Evolutionary conservation across 2,888 invertebrate species (phyloP).

Genomic region (Strigamia crassipes): DNA sequence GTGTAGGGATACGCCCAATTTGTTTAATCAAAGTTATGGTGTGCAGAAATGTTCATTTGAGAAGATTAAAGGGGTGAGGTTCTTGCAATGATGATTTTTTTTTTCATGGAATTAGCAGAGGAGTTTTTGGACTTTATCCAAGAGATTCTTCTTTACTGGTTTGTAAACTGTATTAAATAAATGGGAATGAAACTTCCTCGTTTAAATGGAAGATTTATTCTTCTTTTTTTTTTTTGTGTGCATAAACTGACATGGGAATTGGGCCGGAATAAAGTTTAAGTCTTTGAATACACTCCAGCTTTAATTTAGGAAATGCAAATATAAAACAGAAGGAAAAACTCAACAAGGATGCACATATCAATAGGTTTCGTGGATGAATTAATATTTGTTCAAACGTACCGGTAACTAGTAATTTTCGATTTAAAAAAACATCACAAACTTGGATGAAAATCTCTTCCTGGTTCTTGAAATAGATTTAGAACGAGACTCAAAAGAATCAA

Average conservation of each 20-base stretch:
- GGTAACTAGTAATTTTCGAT: not conserved
- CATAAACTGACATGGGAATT: constrained; percentile 2
- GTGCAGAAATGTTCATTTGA: constrained; percentile 29
- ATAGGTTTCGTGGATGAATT: not conserved
- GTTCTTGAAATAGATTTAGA: constrained; percentile 33
- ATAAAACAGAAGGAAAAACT: not conserved
- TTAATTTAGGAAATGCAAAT: not conserved
- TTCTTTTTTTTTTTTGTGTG: not conserved
- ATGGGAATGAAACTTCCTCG: constrained; percentile 15
- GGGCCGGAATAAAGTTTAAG: constrained; percentile 13
- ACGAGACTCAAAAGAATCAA: not conserved
- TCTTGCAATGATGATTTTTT: not conserved
- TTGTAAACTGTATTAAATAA: constrained; percentile 34
- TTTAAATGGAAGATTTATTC: constrained; percentile 13
- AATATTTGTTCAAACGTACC: not conserved
- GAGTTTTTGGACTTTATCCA: constrained; percentile 10
- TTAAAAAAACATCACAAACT: not conserved
- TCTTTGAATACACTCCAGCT: not conserved
- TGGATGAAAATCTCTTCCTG: constrained; percentile 14
- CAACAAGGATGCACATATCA: constrained; percentile 3
- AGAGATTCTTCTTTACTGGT: constrained; percentile 36
- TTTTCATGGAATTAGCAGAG: not conserved
- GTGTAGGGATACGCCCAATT: constrained; percentile 25
- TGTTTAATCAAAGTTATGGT: constrained; percentile 36
- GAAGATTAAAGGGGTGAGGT: constrained; percentile 37